Evolutionary conservation across 2,797 vertebrate genomes (phyloP).

Genomic region (Hypotaenidia okinawae): DNA sequence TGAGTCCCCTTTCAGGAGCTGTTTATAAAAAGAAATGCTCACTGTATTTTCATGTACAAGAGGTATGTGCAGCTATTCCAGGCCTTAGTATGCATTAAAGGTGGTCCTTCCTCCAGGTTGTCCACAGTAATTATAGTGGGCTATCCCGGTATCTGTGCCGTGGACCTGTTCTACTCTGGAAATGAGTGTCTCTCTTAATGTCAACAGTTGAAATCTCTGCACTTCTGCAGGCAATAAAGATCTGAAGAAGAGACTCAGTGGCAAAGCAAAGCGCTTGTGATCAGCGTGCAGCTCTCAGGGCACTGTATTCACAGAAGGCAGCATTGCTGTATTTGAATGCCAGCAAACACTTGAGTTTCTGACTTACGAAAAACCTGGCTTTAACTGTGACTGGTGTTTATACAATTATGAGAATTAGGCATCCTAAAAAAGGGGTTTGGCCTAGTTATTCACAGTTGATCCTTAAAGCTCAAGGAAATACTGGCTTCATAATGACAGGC

Average conservation of each 20-base stretch:
- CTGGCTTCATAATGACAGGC: background rate
- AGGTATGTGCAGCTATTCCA: background rate
- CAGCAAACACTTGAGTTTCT: background rate
- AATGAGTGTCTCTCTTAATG: background rate
- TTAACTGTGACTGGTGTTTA: background rate
- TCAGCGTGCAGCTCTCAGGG: background rate
- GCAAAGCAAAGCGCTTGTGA: background rate
- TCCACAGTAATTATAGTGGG: background rate
- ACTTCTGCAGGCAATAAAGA: background rate
- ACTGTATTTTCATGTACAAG: background rate
- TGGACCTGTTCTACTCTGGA: background rate
- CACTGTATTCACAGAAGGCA: background rate
- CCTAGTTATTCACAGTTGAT: background rate
- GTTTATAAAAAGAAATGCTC: background rate
- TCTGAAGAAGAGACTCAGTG: background rate
- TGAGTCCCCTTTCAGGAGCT: background rate
- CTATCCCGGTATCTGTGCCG: background rate
- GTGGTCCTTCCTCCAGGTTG: background rate
- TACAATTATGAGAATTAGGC: background rate
- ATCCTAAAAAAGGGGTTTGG: background rate
- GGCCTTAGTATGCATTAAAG: background rate
- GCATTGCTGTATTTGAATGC: background rate
- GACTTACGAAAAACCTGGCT: background rate
- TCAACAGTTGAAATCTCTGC: background rate
- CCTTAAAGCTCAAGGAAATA: background rate